A percentile compares a stretch with the other conserved stretches of the same genome.
Conservation (phyloP, 1,140 invertebrate genomes). For the Bombus huntii region DNA sequence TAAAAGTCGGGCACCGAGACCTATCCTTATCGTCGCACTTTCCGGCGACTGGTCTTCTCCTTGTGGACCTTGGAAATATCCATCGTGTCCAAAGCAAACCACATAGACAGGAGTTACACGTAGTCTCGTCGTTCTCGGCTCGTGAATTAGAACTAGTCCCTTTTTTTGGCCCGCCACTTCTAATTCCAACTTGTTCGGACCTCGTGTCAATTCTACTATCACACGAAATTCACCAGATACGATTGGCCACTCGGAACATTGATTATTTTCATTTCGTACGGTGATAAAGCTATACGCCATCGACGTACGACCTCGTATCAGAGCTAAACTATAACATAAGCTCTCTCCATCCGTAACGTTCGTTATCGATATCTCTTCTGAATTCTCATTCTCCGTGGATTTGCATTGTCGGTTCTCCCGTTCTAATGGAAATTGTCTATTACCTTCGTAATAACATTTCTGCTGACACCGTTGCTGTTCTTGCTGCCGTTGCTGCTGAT, state of each 20-base stretch:
- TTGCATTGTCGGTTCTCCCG: slow-evolving; percentile 42
- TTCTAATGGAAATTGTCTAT: slow-evolving; percentile 2
- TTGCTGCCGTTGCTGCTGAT: slow-evolving; percentile 12
- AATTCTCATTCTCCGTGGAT: slow-evolving; percentile 68
- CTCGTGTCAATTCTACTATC: slow-evolving; percentile 74
- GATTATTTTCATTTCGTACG: slow-evolving; percentile 73
- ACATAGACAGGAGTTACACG: slow-evolving; percentile 88
- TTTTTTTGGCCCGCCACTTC: slow-evolving; percentile 73
- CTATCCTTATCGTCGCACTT: slow-evolving; percentile 90
- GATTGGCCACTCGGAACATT: slow-evolving; percentile 77
- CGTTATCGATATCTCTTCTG: slow-evolving; percentile 73
- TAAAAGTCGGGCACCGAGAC: slow-evolving; percentile 90
- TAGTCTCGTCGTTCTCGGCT: slow-evolving; percentile 76
- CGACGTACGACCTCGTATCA: slow-evolving; percentile 75
- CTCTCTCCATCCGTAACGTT: slow-evolving; percentile 78
- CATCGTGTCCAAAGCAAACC: slow-evolving; percentile 89
- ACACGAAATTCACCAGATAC: slow-evolving; percentile 78
- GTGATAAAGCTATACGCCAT: slow-evolving; percentile 71
- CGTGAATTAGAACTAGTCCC: slow-evolving; percentile 74
- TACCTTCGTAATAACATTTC: neutral
- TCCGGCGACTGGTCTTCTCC: slow-evolving; percentile 87
- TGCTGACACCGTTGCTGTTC: neutral
- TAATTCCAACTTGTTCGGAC: slow-evolving; percentile 77
- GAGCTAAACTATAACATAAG: slow-evolving; percentile 77
- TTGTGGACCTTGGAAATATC: slow-evolving; percentile 88